Conservation (phyloP, 2,113 vertebrate species). For the Scomber japonicus region DNA sequence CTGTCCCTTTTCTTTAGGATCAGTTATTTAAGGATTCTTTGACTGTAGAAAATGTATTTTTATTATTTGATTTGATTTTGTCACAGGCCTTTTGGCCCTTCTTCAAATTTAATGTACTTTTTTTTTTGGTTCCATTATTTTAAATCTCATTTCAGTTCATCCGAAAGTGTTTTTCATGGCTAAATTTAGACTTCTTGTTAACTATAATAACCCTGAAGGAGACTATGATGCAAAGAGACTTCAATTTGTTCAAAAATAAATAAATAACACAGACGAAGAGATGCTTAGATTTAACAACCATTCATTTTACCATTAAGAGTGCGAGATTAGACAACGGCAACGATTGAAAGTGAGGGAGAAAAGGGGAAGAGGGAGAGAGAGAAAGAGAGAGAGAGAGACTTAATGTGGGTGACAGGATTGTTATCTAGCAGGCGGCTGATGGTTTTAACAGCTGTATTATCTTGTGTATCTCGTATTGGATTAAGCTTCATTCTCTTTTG, state of each 20-base stretch:
- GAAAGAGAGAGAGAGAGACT: slow-evolving; percentile 32
- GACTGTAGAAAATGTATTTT: background rate
- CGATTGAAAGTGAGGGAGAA: slow-evolving; percentile 42
- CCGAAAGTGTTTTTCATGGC: slow-evolving; percentile 38
- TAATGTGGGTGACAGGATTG: slow-evolving; percentile 70
- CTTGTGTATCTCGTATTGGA: slow-evolving; percentile 78
- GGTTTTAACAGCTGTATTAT: slow-evolving; percentile 80
- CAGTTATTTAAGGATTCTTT: background rate
- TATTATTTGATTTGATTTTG: background rate
- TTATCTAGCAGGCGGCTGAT: slow-evolving; percentile 75
- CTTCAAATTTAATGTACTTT: background rate
- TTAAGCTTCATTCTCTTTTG: slow-evolving; percentile 75
- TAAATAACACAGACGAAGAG: slow-evolving; percentile 28
- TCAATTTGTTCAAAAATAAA: slow-evolving; percentile 26
- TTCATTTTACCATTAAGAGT: slow-evolving; percentile 64
- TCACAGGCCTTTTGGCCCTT: too few species aligned
- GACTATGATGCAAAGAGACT: slow-evolving; percentile 61
- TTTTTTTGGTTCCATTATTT: slow-evolving; percentile 7
- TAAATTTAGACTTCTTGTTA: slow-evolving; percentile 51
- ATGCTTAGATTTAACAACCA: slow-evolving; percentile 67
- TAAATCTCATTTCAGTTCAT: slow-evolving; percentile 43
- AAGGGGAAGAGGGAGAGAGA: background rate
- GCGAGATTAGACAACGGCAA: slow-evolving; percentile 35
- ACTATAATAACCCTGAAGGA: slow-evolving; percentile 60
- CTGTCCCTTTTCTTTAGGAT: background rate